phyloP scores from a whole-genome alignment of 2,113 vertebrate genomes.

The Narcine bancroftii region DNA sequence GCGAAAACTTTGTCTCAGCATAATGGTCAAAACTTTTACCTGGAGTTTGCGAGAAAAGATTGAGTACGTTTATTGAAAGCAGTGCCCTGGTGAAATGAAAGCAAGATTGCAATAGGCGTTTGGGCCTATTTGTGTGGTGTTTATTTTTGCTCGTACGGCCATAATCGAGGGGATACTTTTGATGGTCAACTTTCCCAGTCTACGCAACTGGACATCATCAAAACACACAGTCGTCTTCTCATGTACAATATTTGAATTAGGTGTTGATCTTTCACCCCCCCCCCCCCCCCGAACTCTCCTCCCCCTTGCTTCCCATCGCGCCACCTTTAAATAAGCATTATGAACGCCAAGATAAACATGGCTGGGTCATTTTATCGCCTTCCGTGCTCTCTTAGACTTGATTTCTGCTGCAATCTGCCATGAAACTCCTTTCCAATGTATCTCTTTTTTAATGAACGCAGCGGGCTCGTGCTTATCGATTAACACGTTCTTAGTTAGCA shows the following conservation, averaged over 20 bases:
- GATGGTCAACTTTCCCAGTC: not conserved
- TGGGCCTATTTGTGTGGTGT: not conserved
- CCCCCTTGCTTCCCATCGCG: not conserved
- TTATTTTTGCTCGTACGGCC: not conserved
- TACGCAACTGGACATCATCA: not conserved
- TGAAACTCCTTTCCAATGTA: not conserved
- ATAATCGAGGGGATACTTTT: not conserved
- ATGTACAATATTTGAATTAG: not conserved
- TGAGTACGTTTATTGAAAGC: not conserved
- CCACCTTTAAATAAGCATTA: not conserved
- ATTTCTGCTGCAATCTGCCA: not conserved
- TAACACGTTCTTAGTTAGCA: not conserved
- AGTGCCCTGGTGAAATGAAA: not conserved
- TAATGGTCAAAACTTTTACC: not conserved
- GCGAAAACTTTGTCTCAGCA: not conserved
- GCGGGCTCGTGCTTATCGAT: slow-evolving; percentile 2
- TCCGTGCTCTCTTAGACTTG: slow-evolving; percentile 10
- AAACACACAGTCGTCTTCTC: not conserved
- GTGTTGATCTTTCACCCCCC: not conserved
- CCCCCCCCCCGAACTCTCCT: not conserved
- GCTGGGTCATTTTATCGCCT: slow-evolving; percentile 11
- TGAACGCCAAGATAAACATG: not conserved
- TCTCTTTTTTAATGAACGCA: not conserved
- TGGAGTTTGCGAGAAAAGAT: not conserved
- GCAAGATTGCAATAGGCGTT: not conserved